Base-by-base conservation (phyloP, 2,113 vertebrate species). In the Tragulus kanchil region DNA sequence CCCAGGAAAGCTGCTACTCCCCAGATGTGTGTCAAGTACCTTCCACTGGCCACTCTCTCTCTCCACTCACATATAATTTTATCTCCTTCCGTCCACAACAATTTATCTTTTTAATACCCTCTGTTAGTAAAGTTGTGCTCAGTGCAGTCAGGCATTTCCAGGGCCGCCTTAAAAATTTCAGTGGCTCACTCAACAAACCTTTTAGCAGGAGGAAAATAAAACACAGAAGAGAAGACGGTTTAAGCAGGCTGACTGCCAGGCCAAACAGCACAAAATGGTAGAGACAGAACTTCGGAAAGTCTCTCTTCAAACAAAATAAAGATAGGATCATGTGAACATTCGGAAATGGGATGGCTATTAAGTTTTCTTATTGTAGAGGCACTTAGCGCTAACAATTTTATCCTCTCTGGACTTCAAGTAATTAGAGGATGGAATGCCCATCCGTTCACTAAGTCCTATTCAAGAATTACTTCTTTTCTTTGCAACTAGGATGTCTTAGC, bases 81-180 rank as follows among this genome's bases (percentile, higher is more conserved):
- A 9, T 85, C 73, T 95, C 78, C 69, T 82, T 82, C 73, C 1
- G 21, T 59, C 25, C 84, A 42, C 50, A 45, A 81, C 28, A 50
- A 26, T 79, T 89, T 95, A 85, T 89, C 89, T 82, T 52, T 97
- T 94, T 73, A 92, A 85, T 36, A 78, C 58, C 16, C 6, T 86
- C 90, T 61, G 42, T 85, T 93, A 83, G 61, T 67, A 64, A 85
- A 75, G 81, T 56, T 67, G 59, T 23, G 23, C 73, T 94, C 71
- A 62, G 81, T 65, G 42, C 50, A 64, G 61, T 86, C 42, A 19
- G 65, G 54, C 69, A 8, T 95, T 92, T 83, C 59, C 45, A 26
- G 36, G 3, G 17, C n/a, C 3, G 81, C 65, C 77, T 73, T 85
- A 77, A 93, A 93, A 50, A 17, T 83, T 52, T 87, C 82, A 87